Conservation (phyloP, 2,797 vertebrate species). For the Rhabdomys pumilio region DNA sequence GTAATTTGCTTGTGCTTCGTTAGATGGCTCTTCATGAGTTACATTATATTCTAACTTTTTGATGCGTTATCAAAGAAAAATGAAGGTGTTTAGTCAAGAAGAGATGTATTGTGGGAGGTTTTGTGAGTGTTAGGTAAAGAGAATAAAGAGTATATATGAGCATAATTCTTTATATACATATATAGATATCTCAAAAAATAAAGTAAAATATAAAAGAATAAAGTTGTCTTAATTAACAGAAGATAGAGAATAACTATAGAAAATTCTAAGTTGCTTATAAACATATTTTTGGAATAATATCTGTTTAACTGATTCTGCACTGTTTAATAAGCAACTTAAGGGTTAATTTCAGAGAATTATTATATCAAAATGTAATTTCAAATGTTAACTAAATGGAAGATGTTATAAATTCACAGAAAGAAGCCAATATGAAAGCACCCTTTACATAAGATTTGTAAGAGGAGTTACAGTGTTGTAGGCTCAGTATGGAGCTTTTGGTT, state of each 20-base stretch:
- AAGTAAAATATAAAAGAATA: neutral
- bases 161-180: neutral
- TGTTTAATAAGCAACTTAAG: neutral
- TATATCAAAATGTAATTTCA: neutral
- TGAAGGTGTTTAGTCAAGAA: neutral
- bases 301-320: neutral
- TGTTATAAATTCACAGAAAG: neutral
- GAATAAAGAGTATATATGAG: neutral
- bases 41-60: neutral
- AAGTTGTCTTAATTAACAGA: neutral
- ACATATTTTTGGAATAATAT: neutral
- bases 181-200: neutral
- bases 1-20: neutral
- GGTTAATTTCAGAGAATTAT: neutral
- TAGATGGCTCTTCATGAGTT: no score
- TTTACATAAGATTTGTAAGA: neutral
- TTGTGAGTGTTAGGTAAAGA: neutral
- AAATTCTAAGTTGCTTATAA: neutral
- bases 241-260: neutral
- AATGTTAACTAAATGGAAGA: neutral
- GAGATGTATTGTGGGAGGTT: neutral
- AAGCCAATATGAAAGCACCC: neutral
- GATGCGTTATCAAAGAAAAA: neutral
- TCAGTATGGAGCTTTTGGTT: neutral
- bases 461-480: neutral